Evolutionary conservation across 2,888 invertebrate genomes (phyloP).

Genomic region (Nysson spinosus): DNA sequence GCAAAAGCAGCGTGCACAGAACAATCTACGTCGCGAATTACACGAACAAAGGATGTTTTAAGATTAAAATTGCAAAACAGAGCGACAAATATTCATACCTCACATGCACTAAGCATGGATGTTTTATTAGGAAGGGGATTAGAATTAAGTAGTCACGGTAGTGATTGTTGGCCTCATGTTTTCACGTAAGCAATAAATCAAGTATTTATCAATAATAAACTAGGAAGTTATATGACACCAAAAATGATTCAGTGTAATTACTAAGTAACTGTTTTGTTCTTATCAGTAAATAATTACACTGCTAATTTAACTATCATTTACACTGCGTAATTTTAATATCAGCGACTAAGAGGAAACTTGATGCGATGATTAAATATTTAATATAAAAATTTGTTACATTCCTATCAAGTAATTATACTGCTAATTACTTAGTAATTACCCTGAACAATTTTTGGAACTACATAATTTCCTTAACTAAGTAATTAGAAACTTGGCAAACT

Average conservation of each 20-base stretch:
- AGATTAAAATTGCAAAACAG: slow-evolving; percentile 79
- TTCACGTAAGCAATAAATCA: slow-evolving; percentile 82
- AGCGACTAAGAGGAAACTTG: no score
- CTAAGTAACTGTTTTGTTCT: no score
- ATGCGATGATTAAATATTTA: no score
- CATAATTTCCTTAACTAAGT: no score
- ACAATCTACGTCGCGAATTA: slow-evolving; percentile 73
- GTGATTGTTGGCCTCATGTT: slow-evolving; percentile 97
- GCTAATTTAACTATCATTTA: not conserved
- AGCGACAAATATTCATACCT: slow-evolving; percentile 88
- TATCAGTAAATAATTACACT: not conserved
- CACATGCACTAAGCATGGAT: slow-evolving; percentile 95
- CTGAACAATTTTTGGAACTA: no score
- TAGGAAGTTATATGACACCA: no score
- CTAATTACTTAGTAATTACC: no score
- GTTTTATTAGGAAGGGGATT: slow-evolving; percentile 92
- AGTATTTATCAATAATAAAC: no score
- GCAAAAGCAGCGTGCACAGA: slow-evolving; percentile 94
- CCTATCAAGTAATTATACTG: no score
- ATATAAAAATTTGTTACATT: no score
- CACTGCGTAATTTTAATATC: not conserved
- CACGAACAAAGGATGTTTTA: slow-evolving; percentile 75
- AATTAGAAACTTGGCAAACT: no score
- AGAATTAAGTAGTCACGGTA: slow-evolving; percentile 93
- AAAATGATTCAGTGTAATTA: no score